These are phyloP conservation scores for Icerya purchasi DNA, from an alignment of 2,888 invertebrate genomes.

Conservation along the genomic window DNA sequence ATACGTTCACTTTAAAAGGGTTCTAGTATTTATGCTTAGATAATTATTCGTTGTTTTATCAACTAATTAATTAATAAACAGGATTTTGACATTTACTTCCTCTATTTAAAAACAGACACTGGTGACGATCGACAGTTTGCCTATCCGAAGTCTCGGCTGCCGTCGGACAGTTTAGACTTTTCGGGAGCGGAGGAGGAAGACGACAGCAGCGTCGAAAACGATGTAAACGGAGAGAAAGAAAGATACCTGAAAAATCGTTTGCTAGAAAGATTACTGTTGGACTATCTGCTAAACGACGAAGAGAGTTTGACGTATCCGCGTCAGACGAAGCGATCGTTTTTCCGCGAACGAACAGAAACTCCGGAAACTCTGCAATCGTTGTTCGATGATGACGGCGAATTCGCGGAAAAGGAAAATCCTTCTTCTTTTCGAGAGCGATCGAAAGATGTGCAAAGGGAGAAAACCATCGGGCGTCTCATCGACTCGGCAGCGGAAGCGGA, in stretches of 20 bases:
- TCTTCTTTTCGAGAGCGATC: slow-evolving; percentile 19
- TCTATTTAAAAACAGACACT: no score
- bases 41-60: no score
- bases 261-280: slow-evolving; percentile 17
- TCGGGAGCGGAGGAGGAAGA: no score
- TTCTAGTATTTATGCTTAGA: no score
- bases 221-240: neutral
- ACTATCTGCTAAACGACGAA: slow-evolving; percentile 16
- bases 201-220: neutral
- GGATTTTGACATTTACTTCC: no score
- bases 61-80: no score
- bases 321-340: slow-evolving; percentile 17
- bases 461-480: slow-evolving; percentile 12
- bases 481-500: slow-evolving; percentile 22
- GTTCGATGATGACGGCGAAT: slow-evolving; percentile 9
- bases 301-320: slow-evolving; percentile 2
- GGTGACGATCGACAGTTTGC: no score
- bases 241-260: slow-evolving; percentile 14
- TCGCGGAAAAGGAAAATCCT: slow-evolving; percentile 2
- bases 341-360: slow-evolving; percentile 20
- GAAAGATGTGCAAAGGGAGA: slow-evolving; percentile 12
- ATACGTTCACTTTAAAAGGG: no score
- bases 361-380: slow-evolving; percentile 16
- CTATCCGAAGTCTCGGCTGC: no score
- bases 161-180: no score